Evolutionary conservation across 2,888 invertebrate species (phyloP).

Genomic region (Acleris laterana): DNA sequence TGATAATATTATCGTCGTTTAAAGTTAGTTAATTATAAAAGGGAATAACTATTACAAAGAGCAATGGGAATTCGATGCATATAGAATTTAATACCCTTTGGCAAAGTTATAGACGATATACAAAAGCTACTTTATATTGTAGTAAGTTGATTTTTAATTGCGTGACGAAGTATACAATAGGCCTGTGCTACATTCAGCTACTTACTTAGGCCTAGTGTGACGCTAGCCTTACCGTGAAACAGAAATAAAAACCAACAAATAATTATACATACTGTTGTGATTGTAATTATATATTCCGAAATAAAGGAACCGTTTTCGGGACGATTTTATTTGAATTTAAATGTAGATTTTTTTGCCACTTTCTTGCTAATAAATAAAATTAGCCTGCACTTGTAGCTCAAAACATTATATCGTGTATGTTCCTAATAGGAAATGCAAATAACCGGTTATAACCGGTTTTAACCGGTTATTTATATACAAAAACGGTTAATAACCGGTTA

Average conservation of each 20-base stretch:
- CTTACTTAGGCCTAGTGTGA: too few species aligned
- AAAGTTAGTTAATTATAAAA: not conserved
- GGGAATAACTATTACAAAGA: too few species aligned
- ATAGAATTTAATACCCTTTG: too few species aligned
- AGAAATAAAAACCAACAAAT: not conserved
- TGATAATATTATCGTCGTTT: not conserved
- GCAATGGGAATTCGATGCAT: too few species aligned
- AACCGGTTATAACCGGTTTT: too few species aligned
- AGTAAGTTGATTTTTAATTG: too few species aligned
- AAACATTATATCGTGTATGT: constrained; percentile 19
- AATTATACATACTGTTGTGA: not conserved
- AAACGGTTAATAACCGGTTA: too few species aligned
- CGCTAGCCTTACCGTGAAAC: not conserved
- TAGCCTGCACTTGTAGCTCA: constrained; percentile 31
- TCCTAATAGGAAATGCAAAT: too few species aligned
- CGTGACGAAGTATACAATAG: too few species aligned
- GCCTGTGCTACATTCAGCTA: too few species aligned
- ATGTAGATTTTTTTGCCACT: not conserved
- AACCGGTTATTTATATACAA: too few species aligned
- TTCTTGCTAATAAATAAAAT: constrained; percentile 17
- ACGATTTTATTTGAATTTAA: not conserved
- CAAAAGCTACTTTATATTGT: not conserved
- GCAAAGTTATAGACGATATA: not conserved
- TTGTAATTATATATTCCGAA: not conserved
- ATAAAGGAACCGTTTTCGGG: not conserved